Percentiles rank a stretch among this genome's conserved stretches.
These are phyloP conservation scores for Coelopa frigida DNA, from an alignment of 1,140 invertebrate species.

Conservation along the genomic window DNA sequence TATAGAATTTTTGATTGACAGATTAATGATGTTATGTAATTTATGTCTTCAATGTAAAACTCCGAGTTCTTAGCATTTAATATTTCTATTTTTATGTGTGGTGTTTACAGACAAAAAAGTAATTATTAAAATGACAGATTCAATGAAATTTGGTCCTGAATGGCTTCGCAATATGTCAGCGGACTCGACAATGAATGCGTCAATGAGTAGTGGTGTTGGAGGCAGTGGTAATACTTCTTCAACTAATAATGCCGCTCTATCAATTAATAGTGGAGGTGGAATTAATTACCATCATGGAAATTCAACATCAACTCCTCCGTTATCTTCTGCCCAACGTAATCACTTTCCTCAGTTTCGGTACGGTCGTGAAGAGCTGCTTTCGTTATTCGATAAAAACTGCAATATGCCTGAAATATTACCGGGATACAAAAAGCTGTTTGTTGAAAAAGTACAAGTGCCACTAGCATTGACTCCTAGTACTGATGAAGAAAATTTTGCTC, in stretches of 20 bases:
- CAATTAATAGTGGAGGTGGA: too few species aligned
- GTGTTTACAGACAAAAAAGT: not conserved
- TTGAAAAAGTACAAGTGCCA: constrained; percentile 69
- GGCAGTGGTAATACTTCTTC: constrained; percentile 1
- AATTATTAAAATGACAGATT: constrained; percentile 54
- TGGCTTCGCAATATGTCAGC: constrained; percentile 61
- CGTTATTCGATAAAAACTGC: constrained; percentile 63
- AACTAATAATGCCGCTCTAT: not conserved
- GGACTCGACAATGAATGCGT: constrained; percentile 24
- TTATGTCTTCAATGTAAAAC: not conserved
- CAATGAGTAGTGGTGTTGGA: constrained; percentile 3
- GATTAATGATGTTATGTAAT: too few species aligned
- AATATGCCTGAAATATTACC: constrained; percentile 60
- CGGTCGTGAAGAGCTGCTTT: constrained; percentile 83
- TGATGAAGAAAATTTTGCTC: constrained; percentile 60
- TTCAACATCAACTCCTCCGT: not conserved
- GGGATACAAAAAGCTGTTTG: constrained; percentile 58
- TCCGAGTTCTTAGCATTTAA: not conserved
- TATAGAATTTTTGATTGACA: too few species aligned
- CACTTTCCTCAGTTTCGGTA: constrained; percentile 51
- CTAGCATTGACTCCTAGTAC: constrained; percentile 67
- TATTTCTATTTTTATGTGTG: too few species aligned
- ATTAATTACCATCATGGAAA: too few species aligned
- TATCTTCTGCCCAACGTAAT: constrained; percentile 14
- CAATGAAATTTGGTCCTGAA: constrained; percentile 67